These are phyloP conservation scores for Phacellophora camtschatica DNA, from an alignment of 30 jellyfish, hydroid and myxozoan genomes.

Conservation along the genomic window DNA sequence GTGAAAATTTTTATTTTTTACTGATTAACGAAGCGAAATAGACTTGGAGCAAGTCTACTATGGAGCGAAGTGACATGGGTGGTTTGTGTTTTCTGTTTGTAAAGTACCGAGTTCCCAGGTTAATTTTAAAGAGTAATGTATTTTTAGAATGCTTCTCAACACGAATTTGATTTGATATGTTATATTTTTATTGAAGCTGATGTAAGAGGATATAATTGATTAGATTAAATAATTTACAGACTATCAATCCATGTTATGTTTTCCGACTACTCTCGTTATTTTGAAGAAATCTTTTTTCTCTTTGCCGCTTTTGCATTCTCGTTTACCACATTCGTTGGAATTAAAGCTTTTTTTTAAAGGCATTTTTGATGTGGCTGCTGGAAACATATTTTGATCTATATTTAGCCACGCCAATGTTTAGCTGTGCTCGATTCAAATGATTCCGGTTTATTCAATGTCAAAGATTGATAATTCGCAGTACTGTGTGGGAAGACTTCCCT, in stretches of 20 bases:
- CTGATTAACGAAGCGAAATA: too few relatives aligned
- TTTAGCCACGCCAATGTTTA: not conserved
- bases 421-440: not conserved
- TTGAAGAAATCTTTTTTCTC: too few relatives aligned
- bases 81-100: too few relatives aligned
- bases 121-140: not conserved
- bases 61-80: too few relatives aligned
- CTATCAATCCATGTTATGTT: not conserved
- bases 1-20: too few relatives aligned
- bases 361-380: not conserved
- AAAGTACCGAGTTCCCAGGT: not conserved
- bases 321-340: too few relatives aligned
- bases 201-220: constrained; percentile 15
- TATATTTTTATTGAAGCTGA: constrained; percentile 1
- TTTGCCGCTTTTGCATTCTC: too few relatives aligned
- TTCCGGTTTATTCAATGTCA: not conserved
- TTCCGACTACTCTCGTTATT: too few relatives aligned
- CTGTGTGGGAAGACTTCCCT: not conserved
- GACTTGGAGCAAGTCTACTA: too few relatives aligned
- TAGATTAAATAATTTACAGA: not conserved
- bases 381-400: not conserved
- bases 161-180: not conserved
- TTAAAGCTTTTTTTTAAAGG: too few relatives aligned
- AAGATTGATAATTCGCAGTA: not conserved
- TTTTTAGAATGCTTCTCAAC: not conserved